Base-by-base conservation (phyloP, 2,888 invertebrate species). In the Leptinotarsa rubiginosa region DNA sequence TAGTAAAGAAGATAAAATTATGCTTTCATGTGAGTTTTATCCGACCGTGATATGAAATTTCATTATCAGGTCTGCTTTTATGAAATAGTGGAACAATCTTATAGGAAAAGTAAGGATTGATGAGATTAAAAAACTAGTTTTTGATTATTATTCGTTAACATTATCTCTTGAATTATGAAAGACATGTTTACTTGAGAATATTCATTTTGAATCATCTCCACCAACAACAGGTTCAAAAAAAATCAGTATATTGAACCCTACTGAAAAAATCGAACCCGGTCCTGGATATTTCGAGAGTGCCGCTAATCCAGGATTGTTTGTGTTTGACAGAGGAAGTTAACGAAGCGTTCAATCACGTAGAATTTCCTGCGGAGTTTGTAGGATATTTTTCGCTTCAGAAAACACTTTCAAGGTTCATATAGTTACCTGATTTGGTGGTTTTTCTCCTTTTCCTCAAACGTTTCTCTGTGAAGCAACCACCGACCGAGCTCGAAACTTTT, bases 261-360 rank as follows among this genome's bases (percentile, higher is more conserved):
- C 13, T 4, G 22, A 25, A 56, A 56, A 12, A 16, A 56, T 56
- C 56, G 56, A 56, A 56, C 22, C 41, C 62, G 62, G 62, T 41
- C 16, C 62, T 62, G 62, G 16, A 62, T 62, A 16, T 62, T 62
- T 41, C 41, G n/a, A 62, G 62, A 79, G 82, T 79, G 83, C 81
- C 78, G 80, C 82, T 82, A 81, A 82, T 82, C 82, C 82, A 75
- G 79, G 82, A 83, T 83, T 84, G 84, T 84, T 84, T 84, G 84
- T 82, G 80, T 84, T 84, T 84, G 84, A 85, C 85, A 83, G 83
- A 79, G 78, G 78, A 79, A 82, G 81, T 83, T 85, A 85, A 85
- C 84, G 85, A 85, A 85, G 84, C 85, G 83, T 83, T 81, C 81
- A 78, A 83, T 83, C 84, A 83, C 83, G 80, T 80, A 83, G 81